These are phyloP conservation scores for Lepus timidus DNA, from an alignment of 2,113 vertebrate species.

Conservation along the genomic window DNA sequence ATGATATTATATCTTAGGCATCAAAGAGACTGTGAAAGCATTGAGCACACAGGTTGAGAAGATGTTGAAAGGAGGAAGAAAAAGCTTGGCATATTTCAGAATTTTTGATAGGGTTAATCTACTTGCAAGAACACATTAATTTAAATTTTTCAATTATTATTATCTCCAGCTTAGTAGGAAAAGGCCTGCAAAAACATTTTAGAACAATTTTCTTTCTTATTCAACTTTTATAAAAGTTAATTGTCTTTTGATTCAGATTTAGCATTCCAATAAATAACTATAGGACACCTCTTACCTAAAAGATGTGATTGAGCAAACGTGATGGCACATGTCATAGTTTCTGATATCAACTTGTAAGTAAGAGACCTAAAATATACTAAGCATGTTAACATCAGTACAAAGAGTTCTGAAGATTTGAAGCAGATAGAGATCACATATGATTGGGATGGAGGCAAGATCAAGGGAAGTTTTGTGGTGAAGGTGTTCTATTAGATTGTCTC, in stretches of 20 bases:
- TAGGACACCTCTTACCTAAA: background rate
- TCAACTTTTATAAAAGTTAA: background rate
- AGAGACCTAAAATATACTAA: background rate
- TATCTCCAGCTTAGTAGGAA: slow-evolving; percentile 27
- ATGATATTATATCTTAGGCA: background rate
- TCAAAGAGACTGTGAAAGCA: background rate
- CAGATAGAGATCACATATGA: background rate
- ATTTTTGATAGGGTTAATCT: background rate
- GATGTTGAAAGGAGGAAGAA: background rate
- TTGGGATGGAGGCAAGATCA: background rate
- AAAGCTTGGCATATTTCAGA: background rate
- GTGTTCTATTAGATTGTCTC: background rate
- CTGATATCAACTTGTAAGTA: background rate
- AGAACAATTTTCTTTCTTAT: background rate
- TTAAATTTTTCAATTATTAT: slow-evolving; percentile 22
- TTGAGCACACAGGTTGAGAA: background rate
- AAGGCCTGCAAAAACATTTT: background rate
- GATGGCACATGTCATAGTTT: background rate
- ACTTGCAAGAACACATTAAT: slow-evolving; percentile 23
- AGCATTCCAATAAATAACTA: slow-evolving; percentile 5
- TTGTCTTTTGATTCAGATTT: background rate
- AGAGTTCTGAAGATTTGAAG: background rate
- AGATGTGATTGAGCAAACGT: background rate
- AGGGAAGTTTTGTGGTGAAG: background rate
- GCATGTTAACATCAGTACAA: background rate